phyloP scores from a whole-genome alignment of 1,140 invertebrate species.

The Caerostris extrusa region DNA sequence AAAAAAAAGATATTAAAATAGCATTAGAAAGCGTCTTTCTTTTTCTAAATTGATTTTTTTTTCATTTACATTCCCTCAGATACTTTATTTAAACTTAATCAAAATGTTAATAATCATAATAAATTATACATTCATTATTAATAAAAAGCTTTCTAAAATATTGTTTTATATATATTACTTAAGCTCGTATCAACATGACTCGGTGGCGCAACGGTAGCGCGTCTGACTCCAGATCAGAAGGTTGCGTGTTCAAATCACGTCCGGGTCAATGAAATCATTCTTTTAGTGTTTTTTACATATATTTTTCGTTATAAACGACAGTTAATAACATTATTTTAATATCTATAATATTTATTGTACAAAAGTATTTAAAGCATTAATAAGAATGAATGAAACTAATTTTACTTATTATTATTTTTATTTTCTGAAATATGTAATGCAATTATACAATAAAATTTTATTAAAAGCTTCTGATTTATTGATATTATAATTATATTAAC shows the following conservation, averaged over 20 bases:
- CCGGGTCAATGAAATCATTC: conserved; percentile 81
- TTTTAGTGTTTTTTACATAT: conserved; percentile 3
- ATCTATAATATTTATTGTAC: not conserved
- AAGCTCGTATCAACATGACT: conserved; percentile 75
- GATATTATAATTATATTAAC: too few relatives aligned
- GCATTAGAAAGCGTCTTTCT: too few relatives aligned
- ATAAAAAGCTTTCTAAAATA: too few relatives aligned
- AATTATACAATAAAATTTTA: not conserved
- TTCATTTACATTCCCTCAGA: too few relatives aligned
- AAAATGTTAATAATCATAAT: too few relatives aligned
- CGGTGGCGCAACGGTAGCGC: conserved; percentile 84
- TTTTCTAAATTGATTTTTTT: too few relatives aligned
- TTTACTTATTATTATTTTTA: not conserved
- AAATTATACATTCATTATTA: too few relatives aligned
- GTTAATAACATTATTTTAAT: not conserved
- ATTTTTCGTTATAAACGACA: not conserved
- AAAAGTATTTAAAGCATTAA: not conserved
- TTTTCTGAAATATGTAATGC: not conserved
- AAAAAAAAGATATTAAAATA: too few relatives aligned
- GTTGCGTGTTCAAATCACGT: conserved; percentile 84
- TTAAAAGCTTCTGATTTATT: not conserved
- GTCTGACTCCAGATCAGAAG: conserved; percentile 85
- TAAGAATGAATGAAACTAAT: not conserved
- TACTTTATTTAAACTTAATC: too few relatives aligned
- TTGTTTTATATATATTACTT: too few relatives aligned